Conservation (phyloP, 1,140 invertebrate genomes). For the Chironomus striatipennis region DNA sequence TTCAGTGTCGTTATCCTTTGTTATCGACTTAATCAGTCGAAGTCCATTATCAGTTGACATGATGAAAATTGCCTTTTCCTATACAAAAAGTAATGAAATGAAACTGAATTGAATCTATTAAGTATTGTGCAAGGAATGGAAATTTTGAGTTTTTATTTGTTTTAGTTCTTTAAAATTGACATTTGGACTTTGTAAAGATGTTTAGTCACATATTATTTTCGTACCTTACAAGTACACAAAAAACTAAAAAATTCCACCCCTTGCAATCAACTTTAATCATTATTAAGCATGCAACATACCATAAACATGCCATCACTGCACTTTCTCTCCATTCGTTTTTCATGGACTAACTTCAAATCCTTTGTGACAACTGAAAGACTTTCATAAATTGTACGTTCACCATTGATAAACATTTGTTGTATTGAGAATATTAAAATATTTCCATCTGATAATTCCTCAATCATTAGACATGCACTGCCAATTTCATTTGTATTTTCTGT, state of each 20-base stretch:
- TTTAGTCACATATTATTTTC: no score
- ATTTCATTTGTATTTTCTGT: neutral
- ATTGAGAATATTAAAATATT: neutral
- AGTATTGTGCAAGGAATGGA: no score
- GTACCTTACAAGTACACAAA: no score
- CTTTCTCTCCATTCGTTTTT: neutral
- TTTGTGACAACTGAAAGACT: conserved; percentile 7
- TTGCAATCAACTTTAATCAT: no score
- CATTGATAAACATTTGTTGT: neutral
- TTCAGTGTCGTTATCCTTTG: neutral
- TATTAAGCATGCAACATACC: neutral
- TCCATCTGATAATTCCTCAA: neutral
- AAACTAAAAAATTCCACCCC: no score
- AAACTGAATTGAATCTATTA: no score
- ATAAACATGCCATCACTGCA: neutral
- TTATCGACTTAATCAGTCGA: neutral
- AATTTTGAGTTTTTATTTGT: no score
- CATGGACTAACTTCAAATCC: neutral
- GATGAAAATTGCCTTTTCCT: neutral
- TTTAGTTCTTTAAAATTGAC: no score
- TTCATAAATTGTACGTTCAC: neutral
- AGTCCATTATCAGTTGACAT: neutral
- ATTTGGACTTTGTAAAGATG: no score
- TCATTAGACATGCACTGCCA: neutral
- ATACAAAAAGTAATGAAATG: neutral